Conservation (phyloP, 2,888 invertebrate species). For the Cerceris rybyensis region DNA sequence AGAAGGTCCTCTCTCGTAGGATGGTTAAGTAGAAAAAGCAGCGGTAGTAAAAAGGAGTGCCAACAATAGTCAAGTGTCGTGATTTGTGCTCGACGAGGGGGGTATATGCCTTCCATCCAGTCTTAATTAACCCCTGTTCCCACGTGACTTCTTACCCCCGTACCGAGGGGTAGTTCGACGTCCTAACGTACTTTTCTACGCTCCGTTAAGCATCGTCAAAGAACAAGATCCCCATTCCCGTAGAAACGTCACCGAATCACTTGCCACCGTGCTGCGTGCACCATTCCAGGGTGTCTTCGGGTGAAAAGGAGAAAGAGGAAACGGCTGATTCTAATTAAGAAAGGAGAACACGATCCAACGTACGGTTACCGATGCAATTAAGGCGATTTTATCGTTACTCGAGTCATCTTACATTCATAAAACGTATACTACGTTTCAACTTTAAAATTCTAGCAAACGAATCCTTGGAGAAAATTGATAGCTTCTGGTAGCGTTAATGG, state of each 20-base stretch:
- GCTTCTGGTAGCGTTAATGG: neutral
- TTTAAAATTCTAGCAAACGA: neutral
- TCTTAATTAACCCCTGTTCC: constrained; percentile 69
- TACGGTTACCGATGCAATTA: too few relatives aligned
- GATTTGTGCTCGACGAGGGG: constrained; percentile 63
- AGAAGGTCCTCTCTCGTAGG: constrained; percentile 21
- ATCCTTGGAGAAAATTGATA: neutral
- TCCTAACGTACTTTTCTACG: constrained; percentile 64
- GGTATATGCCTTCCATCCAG: constrained; percentile 57
- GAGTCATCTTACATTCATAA: too few relatives aligned
- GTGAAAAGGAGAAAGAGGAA: neutral
- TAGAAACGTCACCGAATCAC: constrained; percentile 52
- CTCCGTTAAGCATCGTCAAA: constrained; percentile 59
- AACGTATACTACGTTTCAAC: too few relatives aligned
- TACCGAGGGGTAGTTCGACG: constrained; percentile 41
- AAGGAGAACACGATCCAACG: too few relatives aligned
- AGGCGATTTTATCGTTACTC: too few relatives aligned
- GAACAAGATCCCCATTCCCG: constrained; percentile 38
- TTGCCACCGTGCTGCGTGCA: constrained; percentile 64
- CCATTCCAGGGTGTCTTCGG: constrained; percentile 2
- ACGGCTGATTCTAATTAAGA: neutral
- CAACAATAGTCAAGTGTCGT: constrained; percentile 69
- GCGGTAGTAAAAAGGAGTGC: constrained; percentile 61
- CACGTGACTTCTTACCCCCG: constrained; percentile 68
- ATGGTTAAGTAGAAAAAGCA: constrained; percentile 39